Percentiles rank a stretch among this genome's conserved stretches.
Conservation (phyloP, 2,797 vertebrate species). For the Perdix hodgsoniae region DNA sequence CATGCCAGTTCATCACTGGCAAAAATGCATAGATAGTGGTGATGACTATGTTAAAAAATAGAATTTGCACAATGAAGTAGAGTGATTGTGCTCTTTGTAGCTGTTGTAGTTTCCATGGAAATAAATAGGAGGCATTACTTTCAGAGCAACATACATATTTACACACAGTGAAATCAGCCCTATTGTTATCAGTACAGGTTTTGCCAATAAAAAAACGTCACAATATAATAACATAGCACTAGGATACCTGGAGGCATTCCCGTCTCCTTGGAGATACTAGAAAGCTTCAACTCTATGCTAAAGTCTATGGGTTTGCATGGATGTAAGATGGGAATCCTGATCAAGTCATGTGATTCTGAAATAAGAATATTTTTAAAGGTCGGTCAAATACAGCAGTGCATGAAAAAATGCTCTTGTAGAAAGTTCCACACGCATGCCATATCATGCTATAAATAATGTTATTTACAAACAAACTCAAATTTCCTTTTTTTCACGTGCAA, state of each 20-base stretch:
- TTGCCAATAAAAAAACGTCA: neutral
- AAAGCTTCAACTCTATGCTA: neutral
- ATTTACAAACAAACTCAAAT: neutral
- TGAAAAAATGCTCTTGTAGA: neutral
- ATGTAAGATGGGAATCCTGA: neutral
- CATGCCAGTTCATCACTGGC: too few species aligned
- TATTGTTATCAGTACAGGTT: neutral
- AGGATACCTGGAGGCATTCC: neutral
- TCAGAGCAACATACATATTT: neutral
- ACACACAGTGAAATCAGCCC: neutral
- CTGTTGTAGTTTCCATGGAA: too few species aligned
- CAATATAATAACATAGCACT: neutral
- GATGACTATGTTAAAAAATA: too few species aligned
- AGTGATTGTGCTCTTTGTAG: too few species aligned
- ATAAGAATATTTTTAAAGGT: neutral
- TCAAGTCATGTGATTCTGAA: neutral
- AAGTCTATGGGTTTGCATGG: neutral
- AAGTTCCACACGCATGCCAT: neutral
- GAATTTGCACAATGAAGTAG: too few species aligned
- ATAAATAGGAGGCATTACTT: too few species aligned
- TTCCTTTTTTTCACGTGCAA: fast-evolving
- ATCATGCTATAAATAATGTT: neutral
- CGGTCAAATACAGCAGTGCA: neutral
- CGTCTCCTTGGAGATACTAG: neutral
- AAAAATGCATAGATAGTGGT: too few species aligned